A percentile compares a stretch with the other conserved stretches of the same genome.
Conservation (phyloP, 2,888 invertebrate species). For the Dryocosmus kuriphilus region DNA sequence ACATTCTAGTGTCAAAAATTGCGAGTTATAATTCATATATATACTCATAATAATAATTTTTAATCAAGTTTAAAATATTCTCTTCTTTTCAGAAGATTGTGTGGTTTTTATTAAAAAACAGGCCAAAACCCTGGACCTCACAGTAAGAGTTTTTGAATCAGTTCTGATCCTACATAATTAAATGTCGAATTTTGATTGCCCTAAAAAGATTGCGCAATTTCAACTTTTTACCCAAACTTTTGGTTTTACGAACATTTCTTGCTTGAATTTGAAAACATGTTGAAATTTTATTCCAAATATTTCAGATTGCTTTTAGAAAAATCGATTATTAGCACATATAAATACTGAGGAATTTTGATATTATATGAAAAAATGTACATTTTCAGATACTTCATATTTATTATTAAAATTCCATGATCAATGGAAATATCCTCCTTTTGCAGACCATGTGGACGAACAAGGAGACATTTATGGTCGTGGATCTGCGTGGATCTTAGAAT, state of each 20-base stretch:
- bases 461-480: conserved; percentile 90
- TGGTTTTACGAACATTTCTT: too few relatives aligned
- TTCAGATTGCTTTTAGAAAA: too few relatives aligned
- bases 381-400: conserved; percentile 70
- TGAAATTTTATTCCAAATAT: too few relatives aligned
- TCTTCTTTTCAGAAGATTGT: conserved; percentile 79
- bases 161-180: too few relatives aligned
- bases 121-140: conserved; percentile 85
- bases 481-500: conserved; percentile 85
- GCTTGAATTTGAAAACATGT: too few relatives aligned
- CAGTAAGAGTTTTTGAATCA: conserved; percentile 82
- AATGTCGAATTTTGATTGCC: too few relatives aligned
- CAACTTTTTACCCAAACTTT: too few relatives aligned
- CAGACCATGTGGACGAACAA: conserved; percentile 89
- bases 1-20: conserved; percentile 92
- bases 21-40: conserved; percentile 79
- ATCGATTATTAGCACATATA: too few relatives aligned
- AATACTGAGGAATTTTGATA: conserved; percentile 72
- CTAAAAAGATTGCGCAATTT: too few relatives aligned
- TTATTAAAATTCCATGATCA: not conserved
- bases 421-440: conserved; percentile 95
- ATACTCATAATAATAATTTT: conserved; percentile 11
- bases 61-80: not conserved
- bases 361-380: conserved; percentile 98
- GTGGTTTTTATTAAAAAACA: conserved; percentile 86